Conservation (phyloP, 2,797 vertebrate genomes). For the Emys orbicularis region DNA sequence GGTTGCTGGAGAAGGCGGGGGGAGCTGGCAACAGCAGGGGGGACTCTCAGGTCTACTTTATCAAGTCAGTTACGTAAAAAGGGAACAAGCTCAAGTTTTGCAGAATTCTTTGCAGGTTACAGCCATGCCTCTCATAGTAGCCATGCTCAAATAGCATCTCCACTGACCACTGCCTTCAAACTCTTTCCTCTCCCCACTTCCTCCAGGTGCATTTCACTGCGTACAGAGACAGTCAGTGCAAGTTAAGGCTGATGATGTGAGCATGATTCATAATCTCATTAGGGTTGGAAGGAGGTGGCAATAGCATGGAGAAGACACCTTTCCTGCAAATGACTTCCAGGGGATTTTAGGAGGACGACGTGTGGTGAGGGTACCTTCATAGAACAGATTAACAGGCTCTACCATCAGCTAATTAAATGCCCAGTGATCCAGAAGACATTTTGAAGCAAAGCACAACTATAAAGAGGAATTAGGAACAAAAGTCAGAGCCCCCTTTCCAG, state of each 20-base stretch:
- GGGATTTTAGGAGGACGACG: background rate
- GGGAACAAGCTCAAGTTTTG: background rate
- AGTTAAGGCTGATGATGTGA: constrained; percentile 21
- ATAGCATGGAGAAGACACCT: background rate
- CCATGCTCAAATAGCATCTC: background rate
- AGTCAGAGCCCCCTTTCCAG: background rate
- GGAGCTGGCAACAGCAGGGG: no score
- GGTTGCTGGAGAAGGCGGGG: background rate
- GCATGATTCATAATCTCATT: constrained; percentile 27
- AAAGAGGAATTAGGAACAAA: background rate
- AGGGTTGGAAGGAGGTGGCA: constrained; percentile 27
- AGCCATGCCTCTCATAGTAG: background rate
- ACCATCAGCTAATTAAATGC: background rate
- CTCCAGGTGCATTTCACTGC: background rate
- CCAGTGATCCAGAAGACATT: background rate
- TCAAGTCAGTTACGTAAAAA: background rate
- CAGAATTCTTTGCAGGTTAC: constrained; percentile 42
- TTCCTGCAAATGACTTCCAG: fast-evolving
- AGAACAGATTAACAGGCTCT: background rate
- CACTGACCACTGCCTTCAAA: background rate
- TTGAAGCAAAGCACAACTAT: background rate
- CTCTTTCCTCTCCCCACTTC: background rate
- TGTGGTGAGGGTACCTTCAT: background rate
- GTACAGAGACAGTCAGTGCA: constrained; percentile 17
- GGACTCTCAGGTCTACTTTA: background rate